Evolutionary conservation across 92 coral and sea anemone species (phyloP).

Genomic region (Actinernus sp.): DNA sequence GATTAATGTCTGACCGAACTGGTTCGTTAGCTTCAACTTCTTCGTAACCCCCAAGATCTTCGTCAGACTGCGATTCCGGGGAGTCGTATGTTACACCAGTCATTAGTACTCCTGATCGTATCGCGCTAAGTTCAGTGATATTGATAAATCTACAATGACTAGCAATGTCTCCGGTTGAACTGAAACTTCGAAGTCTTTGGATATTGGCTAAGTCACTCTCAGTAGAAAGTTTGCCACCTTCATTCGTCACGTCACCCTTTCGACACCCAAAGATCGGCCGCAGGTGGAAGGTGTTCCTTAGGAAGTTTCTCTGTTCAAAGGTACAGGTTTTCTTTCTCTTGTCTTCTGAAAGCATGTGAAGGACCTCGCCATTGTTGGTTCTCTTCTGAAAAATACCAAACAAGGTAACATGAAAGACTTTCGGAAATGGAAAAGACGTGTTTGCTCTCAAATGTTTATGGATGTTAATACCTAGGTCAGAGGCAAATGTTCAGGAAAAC

Average conservation of each 20-base stretch:
- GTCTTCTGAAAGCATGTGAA: constrained; percentile 11
- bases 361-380: constrained; percentile 21
- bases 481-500: no score
- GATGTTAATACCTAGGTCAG: no score
- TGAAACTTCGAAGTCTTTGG: neutral
- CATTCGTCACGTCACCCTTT: neutral
- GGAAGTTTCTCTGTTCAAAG: constrained; percentile 28
- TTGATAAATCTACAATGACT: constrained; percentile 15
- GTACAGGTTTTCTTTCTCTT: constrained; percentile 12
- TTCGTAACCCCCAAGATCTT: constrained; percentile 4
- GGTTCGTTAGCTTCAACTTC: constrained; percentile 56
- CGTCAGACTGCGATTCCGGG: constrained; percentile 11
- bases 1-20: constrained; percentile 31
- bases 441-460: no score
- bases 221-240: constrained; percentile 3
- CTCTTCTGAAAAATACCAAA: constrained; percentile 23
- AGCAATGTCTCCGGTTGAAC: neutral
- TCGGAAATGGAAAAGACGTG: no score
- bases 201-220: neutral
- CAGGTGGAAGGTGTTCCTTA: constrained; percentile 15
- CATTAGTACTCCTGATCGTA: neutral
- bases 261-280: constrained; percentile 47
- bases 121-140: constrained; percentile 30
- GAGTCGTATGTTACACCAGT: constrained; percentile 4
- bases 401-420: no score